Evolutionary conservation across 2,888 invertebrate species (phyloP).

Genomic region (Ochropleura leucogaster): DNA sequence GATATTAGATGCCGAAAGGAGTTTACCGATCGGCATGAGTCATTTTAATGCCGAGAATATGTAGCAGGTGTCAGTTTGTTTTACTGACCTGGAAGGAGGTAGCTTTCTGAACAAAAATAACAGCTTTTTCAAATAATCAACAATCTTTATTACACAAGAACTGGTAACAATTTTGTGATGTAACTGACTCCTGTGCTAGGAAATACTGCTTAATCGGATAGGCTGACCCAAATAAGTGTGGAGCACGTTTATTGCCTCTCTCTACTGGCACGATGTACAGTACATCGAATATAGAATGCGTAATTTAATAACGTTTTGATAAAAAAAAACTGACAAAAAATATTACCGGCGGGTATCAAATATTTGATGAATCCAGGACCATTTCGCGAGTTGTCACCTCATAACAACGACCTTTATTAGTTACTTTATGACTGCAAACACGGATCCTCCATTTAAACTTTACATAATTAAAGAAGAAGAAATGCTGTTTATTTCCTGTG

Average conservation of each 20-base stretch:
- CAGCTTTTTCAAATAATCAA: not conserved
- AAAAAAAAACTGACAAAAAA: not conserved
- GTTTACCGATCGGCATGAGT: too few species aligned
- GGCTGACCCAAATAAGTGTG: not conserved
- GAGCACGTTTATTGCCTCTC: not conserved
- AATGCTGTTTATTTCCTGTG: constrained; percentile 47
- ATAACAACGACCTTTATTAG: constrained; percentile 37
- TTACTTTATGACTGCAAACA: constrained; percentile 52
- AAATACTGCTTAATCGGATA: not conserved
- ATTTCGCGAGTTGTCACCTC: constrained; percentile 39
- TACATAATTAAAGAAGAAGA: constrained; percentile 49
- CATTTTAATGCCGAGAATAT: too few species aligned
- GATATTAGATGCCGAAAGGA: too few species aligned
- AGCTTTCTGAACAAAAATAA: too few species aligned
- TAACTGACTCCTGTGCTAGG: too few species aligned
- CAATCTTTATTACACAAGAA: not conserved
- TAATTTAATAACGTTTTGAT: not conserved
- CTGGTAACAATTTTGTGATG: too few species aligned
- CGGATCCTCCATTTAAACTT: constrained; percentile 57
- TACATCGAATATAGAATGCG: not conserved
- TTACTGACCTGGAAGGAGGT: too few species aligned
- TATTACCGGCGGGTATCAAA: constrained; percentile 4
- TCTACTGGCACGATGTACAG: not conserved
- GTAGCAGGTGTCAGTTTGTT: too few species aligned
- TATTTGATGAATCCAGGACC: constrained; percentile 29